Conservation (phyloP, 2,113 vertebrate genomes). For the Lepisosteus osseus region DNA sequence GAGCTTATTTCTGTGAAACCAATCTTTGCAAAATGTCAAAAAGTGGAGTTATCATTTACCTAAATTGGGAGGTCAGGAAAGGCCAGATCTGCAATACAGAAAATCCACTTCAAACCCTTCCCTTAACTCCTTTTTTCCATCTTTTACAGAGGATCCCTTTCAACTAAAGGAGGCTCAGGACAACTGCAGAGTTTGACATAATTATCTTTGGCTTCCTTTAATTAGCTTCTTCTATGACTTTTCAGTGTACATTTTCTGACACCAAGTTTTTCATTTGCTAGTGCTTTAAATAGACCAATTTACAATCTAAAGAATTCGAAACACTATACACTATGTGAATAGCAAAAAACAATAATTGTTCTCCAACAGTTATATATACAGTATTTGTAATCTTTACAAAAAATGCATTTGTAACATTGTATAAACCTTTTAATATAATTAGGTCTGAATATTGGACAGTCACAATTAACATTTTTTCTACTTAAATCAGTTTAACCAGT, state of each 20-base stretch:
- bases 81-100: constrained; percentile 49
- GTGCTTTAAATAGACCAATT: constrained; percentile 64
- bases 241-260: constrained; percentile 65
- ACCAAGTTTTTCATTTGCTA: constrained; percentile 58
- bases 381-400: too few species aligned
- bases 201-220: constrained; percentile 69
- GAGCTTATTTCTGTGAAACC: too few species aligned
- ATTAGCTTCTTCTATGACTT: constrained; percentile 65
- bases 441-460: too few species aligned
- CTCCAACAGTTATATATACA: constrained; percentile 15
- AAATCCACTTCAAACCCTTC: constrained; percentile 58
- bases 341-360: constrained; percentile 27
- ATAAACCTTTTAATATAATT: too few species aligned
- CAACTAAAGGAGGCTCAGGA: constrained; percentile 63
- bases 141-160: constrained; percentile 64
- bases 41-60: constrained; percentile 51
- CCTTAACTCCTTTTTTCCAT: constrained; percentile 56
- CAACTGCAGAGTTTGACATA: constrained; percentile 64
- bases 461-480: too few species aligned
- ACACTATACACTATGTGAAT: constrained; percentile 43
- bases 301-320: constrained; percentile 49
- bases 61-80: constrained; percentile 51
- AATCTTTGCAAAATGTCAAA: constrained; percentile 13
- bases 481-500: too few species aligned
- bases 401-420: too few species aligned